Evolutionary conservation across 1,140 invertebrate species (phyloP), one percentile per base, ranked within the genome.

Genomic region (Bombus superbus): DNA sequence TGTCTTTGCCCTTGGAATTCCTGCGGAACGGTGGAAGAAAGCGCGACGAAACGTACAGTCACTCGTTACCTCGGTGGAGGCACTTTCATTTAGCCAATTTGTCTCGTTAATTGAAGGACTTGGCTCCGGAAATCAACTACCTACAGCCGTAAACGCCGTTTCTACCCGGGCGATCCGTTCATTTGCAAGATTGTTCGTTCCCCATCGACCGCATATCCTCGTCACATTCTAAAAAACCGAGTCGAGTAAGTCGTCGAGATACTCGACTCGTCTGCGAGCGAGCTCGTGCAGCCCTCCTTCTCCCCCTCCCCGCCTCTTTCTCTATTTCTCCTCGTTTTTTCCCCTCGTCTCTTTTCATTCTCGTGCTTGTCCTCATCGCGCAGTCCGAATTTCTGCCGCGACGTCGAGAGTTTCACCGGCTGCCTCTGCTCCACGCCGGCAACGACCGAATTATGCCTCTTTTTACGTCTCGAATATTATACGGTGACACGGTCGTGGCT

Each of bases 231-330:
- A 68, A 77, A 82, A 68, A 83, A 68, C 62, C 42, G 47, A 62
- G 59, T 57, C 44, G 66, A 81, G 79, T 71, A 62, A 83, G 79
- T 79, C 81, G 62, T 64, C 81, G 80, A 87, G 86, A 84, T 85
- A 83, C 83, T 88, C 73, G 80, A 68, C 79, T 71, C 68, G 80
- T 81, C 80, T 73, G 68, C 68, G 47, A 57, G 35, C 69, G 6
- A 28, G 25, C n/a, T 44, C 28, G 53, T n/a, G 18, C 18, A 53
- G 47, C 47, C 47, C 47, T 53, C 47, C 1, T 53, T 53, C 18
- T 53, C 47, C 47, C 22, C 28, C 32, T 32, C 32, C 32, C 32
- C 32, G 32, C 11, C 28, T 77, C 28, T 18, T 32, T 0, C 38
- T 59, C 25, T 9, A 25, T 22, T 59, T 57, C 32, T 28, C 18